Evolutionary conservation across 2,113 vertebrate genomes (phyloP).

Genomic region (Chamaea fasciata): DNA sequence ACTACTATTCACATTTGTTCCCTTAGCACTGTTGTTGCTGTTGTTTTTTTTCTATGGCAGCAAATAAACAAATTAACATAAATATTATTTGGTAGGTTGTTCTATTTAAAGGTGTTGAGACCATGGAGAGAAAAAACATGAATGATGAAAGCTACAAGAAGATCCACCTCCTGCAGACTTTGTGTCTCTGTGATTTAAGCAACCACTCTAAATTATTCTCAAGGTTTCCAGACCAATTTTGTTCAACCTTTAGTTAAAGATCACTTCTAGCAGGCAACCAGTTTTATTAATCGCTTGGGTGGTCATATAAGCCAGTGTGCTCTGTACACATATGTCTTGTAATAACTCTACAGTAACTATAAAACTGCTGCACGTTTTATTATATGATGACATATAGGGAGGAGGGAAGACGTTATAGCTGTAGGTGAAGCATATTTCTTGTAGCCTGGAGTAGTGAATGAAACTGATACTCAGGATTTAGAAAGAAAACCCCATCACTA

Average conservation of each 20-base stretch:
- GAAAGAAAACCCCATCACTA: slow-evolving; percentile 48
- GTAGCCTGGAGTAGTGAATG: not conserved
- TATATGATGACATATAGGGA: not conserved
- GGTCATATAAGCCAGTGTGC: not conserved
- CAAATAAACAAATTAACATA: slow-evolving; percentile 46
- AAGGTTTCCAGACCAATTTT: slow-evolving; percentile 24
- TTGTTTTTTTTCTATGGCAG: slow-evolving; percentile 28
- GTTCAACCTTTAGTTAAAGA: slow-evolving; percentile 38
- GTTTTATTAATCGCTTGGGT: slow-evolving; percentile 18
- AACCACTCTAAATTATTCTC: not conserved
- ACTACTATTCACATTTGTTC: not conserved
- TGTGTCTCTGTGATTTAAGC: not conserved
- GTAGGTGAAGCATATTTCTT: not conserved
- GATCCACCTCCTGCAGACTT: not conserved
- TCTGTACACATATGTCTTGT: not conserved
- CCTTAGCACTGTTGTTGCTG: not conserved
- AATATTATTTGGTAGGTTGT: not conserved
- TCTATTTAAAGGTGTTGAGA: slow-evolving; percentile 27
- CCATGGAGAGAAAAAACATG: not conserved
- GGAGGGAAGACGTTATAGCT: not conserved
- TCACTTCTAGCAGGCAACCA: not conserved
- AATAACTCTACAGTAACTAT: slow-evolving; percentile 6
- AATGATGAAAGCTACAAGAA: not conserved
- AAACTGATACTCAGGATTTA: slow-evolving; percentile 31
- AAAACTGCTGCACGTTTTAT: not conserved